Percentiles rank a stretch among this genome's conserved stretches.
Evolutionary conservation across 1,140 invertebrate genomes (phyloP).

Genomic region (Lutraria rhynchaena): DNA sequence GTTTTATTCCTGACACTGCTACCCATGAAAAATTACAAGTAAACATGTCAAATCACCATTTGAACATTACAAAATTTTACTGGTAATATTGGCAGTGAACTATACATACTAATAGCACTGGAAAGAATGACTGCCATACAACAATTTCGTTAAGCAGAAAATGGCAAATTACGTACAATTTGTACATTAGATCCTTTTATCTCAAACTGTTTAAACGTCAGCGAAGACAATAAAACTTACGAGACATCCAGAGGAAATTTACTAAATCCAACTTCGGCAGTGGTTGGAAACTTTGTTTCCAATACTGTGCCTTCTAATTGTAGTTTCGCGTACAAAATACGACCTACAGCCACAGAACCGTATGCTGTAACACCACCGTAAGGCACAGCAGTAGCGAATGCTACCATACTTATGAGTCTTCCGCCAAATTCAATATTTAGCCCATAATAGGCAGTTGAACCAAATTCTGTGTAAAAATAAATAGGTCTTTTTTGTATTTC

Average conservation of each 20-base stretch:
- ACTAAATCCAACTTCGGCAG: conserved; percentile 57
- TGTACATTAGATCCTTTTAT: too few relatives aligned
- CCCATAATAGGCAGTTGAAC: conserved; percentile 49
- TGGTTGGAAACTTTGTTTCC: conserved; percentile 51
- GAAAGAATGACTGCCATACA: too few relatives aligned
- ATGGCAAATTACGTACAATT: too few relatives aligned
- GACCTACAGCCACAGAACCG: not conserved
- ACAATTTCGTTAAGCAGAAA: too few relatives aligned
- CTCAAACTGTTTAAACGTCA: too few relatives aligned
- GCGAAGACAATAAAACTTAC: too few relatives aligned
- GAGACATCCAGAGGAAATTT: conserved; percentile 61
- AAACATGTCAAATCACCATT: too few relatives aligned
- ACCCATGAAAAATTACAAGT: too few relatives aligned
- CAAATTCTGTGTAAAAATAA: conserved; percentile 51
- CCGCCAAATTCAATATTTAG: conserved; percentile 40
- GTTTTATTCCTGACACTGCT: too few relatives aligned
- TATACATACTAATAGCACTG: too few relatives aligned
- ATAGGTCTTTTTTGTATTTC: not conserved
- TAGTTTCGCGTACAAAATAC: conserved; percentile 50
- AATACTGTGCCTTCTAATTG: conserved; percentile 49
- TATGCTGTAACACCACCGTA: conserved; percentile 31
- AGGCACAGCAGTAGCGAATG: conserved; percentile 22
- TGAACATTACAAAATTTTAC: too few relatives aligned
- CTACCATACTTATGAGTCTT: conserved; percentile 54
- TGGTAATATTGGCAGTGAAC: too few relatives aligned